Evolutionary conservation across 1,140 invertebrate genomes (phyloP).

Genomic region (Steinernema feltiae): DNA sequence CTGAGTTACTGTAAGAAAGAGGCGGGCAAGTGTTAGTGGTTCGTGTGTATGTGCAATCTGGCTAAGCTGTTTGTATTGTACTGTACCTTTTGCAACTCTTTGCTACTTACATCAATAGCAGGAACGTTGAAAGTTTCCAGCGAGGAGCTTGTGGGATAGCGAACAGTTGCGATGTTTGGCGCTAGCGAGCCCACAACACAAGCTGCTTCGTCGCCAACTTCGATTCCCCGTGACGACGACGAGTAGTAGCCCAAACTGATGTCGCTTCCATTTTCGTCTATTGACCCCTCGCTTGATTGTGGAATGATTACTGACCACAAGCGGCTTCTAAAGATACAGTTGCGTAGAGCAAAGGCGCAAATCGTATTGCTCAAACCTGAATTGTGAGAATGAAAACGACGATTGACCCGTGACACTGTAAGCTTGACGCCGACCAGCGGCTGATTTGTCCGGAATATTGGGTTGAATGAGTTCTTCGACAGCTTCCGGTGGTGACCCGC

Average conservation of each 20-base stretch:
- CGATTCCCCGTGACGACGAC: not conserved
- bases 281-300: slow-evolving; percentile 11
- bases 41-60: too few relatives aligned
- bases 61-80: too few relatives aligned
- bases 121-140: not conserved
- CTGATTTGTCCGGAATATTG: not conserved
- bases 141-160: not conserved
- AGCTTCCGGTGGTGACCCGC: slow-evolving; percentile 27
- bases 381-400: slow-evolving; percentile 31
- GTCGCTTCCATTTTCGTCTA: slow-evolving; percentile 20
- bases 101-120: slow-evolving; percentile 1
- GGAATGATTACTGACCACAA: slow-evolving; percentile 17
- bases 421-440: slow-evolving; percentile 10
- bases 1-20: too few relatives aligned
- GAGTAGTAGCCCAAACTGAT: slow-evolving; percentile 1
- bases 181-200: not conserved
- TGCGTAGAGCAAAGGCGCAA: too few relatives aligned
- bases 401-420: not conserved
- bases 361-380: too few relatives aligned
- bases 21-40: too few relatives aligned
- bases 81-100: too few relatives aligned
- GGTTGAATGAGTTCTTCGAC: slow-evolving; percentile 33
- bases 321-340: slow-evolving; percentile 13
- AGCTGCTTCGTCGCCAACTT: not conserved
- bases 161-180: not conserved